Evolutionary conservation across 2,888 invertebrate genomes (phyloP).

Genomic region (Entomobrya proxima): DNA sequence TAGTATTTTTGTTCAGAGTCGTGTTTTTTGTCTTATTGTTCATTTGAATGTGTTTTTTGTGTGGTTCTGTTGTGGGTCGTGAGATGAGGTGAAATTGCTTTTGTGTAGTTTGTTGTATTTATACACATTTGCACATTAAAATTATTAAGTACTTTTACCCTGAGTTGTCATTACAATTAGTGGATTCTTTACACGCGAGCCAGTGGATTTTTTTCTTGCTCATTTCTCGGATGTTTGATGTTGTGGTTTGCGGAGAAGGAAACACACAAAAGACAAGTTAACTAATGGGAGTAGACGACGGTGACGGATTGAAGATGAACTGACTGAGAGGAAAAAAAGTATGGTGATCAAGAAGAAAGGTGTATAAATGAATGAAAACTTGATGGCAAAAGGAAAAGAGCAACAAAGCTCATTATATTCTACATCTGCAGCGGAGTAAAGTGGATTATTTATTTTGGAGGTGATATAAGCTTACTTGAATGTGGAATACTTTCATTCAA

Average conservation of each 20-base stretch:
- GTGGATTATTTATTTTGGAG: no score
- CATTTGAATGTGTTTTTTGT: neutral
- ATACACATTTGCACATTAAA: neutral
- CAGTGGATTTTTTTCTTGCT: conserved; percentile 3
- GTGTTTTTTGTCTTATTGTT: neutral
- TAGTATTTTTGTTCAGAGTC: neutral
- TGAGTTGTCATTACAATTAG: conserved; percentile 45
- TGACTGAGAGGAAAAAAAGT: neutral
- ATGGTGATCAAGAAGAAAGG: neutral
- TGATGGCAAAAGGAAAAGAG: no score
- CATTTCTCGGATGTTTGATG: no score
- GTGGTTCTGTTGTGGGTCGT: neutral
- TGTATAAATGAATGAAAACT: conserved; percentile 30
- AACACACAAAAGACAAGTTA: neutral
- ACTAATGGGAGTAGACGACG: conserved; percentile 30
- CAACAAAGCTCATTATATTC: neutral
- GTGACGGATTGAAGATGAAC: conserved; percentile 12
- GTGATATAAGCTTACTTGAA: no score
- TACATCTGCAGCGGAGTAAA: neutral
- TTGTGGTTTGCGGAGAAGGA: neutral
- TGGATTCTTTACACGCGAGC: neutral
- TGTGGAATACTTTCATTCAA: no score
- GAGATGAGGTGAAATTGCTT: neutral
- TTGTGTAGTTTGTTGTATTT: neutral
- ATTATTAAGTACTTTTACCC: no score